Evolutionary conservation across 2,113 vertebrate genomes (phyloP), one percentile per base, ranked within the genome.

Genomic region (Rhipidura dahli): DNA sequence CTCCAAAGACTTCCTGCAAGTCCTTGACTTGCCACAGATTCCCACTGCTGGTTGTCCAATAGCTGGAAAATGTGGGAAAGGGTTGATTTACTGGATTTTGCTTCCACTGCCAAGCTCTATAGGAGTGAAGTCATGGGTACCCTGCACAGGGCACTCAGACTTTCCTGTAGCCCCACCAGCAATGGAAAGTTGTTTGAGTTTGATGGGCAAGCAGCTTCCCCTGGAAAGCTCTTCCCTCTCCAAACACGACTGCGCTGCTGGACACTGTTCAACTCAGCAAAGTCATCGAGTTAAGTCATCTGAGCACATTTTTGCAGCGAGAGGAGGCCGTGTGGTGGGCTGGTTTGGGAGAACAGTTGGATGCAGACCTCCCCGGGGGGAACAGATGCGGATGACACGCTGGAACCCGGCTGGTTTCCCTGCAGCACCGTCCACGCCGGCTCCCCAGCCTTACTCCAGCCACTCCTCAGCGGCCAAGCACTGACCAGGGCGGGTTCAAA

Each of bases 231-330:
- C 81, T 94, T 95, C 91, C 93, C 91, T 95, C 96, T 97, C 93
- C 96, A 96, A 95, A 97, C 94, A 96, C 94, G 97, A 97, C 98
- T 96, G 96, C 2, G 87, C 97, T 89, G 94, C 98, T 98, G 98
- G 98, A 98, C 98, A 77, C 50, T 2, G 5, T 97, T 97, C 97
- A 98, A 88, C 59, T 90, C 53, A 94, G 95, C 97, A 39, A 91
- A 97, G 91, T 93, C 97, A 97, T 93, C 94, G 78, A 97, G 95
- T 96, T 95, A 96, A 97, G 95, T 97, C 97, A 97, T 97, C 97
- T 90, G 96, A 94, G 90, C 97, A 91, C 95, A 94, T 97, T 95
- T 87, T 76, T 96, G 95, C 96, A 77, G 93, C 22, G 30, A 90
- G 92, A 97, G 56, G 91, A 96, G 93, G 96, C 83, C 30, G 83